These are phyloP conservation scores for Xylota sylvarum DNA, from an alignment of 2,888 invertebrate species.

Conservation along the genomic window DNA sequence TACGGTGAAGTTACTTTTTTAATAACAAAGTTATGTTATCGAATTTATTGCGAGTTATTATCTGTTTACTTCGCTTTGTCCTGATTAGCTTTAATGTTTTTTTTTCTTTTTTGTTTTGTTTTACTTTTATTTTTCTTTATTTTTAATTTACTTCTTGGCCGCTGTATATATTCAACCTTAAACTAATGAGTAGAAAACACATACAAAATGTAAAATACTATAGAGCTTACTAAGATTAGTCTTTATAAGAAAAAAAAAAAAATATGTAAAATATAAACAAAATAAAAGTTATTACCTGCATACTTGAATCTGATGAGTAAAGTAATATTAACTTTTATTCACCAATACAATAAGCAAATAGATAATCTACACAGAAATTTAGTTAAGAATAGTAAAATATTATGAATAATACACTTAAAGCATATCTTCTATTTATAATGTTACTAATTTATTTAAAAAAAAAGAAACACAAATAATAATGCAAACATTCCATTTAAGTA, in stretches of 20 bases:
- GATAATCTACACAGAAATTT: conserved; percentile 64
- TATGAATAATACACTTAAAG: conserved; percentile 48
- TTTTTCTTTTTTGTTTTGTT: conserved; percentile 8
- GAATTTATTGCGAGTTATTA: conserved; percentile 56
- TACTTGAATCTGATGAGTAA: conserved; percentile 27
- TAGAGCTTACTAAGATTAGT: conserved; percentile 70
- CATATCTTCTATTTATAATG: conserved; percentile 72
- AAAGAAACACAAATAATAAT: conserved; percentile 24
- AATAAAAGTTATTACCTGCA: conserved; percentile 30
- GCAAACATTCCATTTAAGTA: conserved; percentile 72
- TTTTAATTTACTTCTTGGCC: conserved; percentile 10
- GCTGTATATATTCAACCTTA: conserved; percentile 53
- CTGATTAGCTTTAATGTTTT: conserved; percentile 59
- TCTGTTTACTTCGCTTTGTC: conserved; percentile 48
- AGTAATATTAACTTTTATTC: conserved; percentile 36
- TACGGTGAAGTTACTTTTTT: conserved; percentile 61
- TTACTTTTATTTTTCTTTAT: conserved; percentile 13
- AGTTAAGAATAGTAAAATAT: conserved; percentile 46
- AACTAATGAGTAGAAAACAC: conserved; percentile 26
- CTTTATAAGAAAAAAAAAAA: conserved; percentile 15
- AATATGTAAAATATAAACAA: conserved; percentile 30
- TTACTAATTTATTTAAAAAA: conserved; percentile 63
- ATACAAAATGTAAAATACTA: conserved; percentile 67
- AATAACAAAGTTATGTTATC: conserved; percentile 55
- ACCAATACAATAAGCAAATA: conserved; percentile 71